Percentiles rank a stretch among this genome's conserved stretches.
Evolutionary conservation across 2,113 vertebrate genomes (phyloP).

Genomic region (Fregata magnificens): DNA sequence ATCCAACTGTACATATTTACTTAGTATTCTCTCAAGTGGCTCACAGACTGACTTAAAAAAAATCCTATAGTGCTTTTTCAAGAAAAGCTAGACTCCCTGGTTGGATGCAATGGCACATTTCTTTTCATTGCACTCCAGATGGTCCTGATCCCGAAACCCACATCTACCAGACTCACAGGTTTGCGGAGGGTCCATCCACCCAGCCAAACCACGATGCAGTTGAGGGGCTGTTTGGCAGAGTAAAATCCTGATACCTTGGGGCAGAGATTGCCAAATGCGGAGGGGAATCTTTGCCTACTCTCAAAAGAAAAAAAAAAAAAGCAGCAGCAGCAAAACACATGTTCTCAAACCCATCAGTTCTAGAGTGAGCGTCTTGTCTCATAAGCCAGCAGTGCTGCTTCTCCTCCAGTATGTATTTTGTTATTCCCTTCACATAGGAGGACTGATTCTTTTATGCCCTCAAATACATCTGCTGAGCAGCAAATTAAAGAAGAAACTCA

Average conservation of each 20-base stretch:
- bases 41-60: background rate
- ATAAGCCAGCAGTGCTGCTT: background rate
- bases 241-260: background rate
- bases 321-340: background rate
- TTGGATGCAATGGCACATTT: background rate
- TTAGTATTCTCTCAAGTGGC: background rate
- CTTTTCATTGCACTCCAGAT: background rate
- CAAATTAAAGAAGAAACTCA: background rate
- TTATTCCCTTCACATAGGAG: background rate
- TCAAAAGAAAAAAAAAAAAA: conserved; percentile 21
- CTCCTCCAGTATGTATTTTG: background rate
- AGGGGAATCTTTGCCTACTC: background rate
- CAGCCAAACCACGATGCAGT: background rate
- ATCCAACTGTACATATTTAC: conserved; percentile 45
- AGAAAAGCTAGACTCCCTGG: background rate
- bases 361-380: background rate
- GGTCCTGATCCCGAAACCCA: background rate
- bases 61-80: background rate
- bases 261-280: background rate
- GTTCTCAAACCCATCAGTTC: background rate
- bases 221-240: background rate
- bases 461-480: background rate
- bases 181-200: background rate
- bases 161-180: background rate
- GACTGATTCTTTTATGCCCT: background rate